Base-by-base conservation (phyloP, 2,888 invertebrate genomes). In the Chrysolina haemoptera region DNA sequence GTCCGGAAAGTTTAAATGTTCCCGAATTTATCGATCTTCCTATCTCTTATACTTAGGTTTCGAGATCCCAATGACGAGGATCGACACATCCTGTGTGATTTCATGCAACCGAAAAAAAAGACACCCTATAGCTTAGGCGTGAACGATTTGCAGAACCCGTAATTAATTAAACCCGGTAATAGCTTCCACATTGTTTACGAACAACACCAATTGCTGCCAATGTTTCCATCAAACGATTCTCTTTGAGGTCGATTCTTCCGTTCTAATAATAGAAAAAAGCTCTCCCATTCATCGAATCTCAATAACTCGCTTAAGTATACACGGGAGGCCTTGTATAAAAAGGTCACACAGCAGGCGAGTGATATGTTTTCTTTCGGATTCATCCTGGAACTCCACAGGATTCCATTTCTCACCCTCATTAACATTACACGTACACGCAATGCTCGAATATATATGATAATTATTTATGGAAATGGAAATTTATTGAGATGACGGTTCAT, bases 311-410 rank as follows among this genome's bases (percentile, higher is more conserved):
- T 67, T 55, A 67, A 40, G 40, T 40, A 35, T 48, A 67, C 40
- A 55, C 53, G 40, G 67, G 67, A 67, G 55, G 55, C 53, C 53
- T 41, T 67, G 50, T 53, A 18, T 35, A 43, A 67, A 55, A 53
- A 67, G 53, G 67, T 40, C 41, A 35, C 67, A 53, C 67, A 67
- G 67, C 67, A 53, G 67, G 67, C 53, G 35, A n/a, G 59, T 59
- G 59, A 27, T 59, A 35, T 59, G n/a, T 35, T 59, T 59, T 20
- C 12, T 12, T 18, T 12, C n/a, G 35, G 59, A 59, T 59, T n/a
- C 14, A n/a, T n/a, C n/a, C 59, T n/a, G 59, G 10, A 14, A 59
- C 20, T 1, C 59, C 59, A n/a, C 35, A 59, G 59, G 59, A 59
- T 35, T 59, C 35, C 59, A 59, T 59, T 59, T 59, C 27, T 14